Evolutionary conservation across 2,797 vertebrate genomes (phyloP), one percentile per base, ranked within the genome.

Genomic region (Psittacula derbiana): DNA sequence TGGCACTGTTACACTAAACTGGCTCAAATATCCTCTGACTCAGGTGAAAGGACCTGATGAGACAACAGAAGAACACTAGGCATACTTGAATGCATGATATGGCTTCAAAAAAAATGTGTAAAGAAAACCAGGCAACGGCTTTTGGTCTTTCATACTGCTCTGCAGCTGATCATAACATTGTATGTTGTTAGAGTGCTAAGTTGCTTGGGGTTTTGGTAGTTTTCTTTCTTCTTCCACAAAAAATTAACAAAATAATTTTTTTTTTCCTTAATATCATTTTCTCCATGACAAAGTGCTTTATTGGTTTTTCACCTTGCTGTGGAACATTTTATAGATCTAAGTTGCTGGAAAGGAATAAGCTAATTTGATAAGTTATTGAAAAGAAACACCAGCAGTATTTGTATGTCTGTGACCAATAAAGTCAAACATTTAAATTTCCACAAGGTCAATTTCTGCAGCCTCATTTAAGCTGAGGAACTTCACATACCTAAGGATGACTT

Each of bases 1-100:
- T 95, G 97, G 94, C 23, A 52, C 79, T 88, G 88, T 81, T 95
- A 91, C 44, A 95, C 88, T 91, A 75, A 92, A 93, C 60, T 46
- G 90, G 69, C 53, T 90, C 72, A 19, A 81, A n/a, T 79, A 95
- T 86, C 82, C 60, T 92, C 86, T 91, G 69, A 81, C 74, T 80
- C 80, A 80, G 80, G 91, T 91, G 78, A 92, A 94, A 92, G 36
- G 46, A 91, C 65, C 50, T 66, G 57, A 95, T 81, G 84, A 93
- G 27, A 47, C 19, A 11, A 69, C 53, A 88, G 36, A 90, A 92
- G 80, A 90, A 85, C 23, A 91, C 33, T 16, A 91, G 67, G 80
- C 44, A 88, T 43, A 28, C 57, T 82, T 73, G 61, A 95, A 21
- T 52, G 86, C 78, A 92, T 76, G 28, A 62, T 53, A 88, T 3